phyloP scores from a whole-genome alignment of 2,888 invertebrate genomes.

The Pammene aurita region DNA sequence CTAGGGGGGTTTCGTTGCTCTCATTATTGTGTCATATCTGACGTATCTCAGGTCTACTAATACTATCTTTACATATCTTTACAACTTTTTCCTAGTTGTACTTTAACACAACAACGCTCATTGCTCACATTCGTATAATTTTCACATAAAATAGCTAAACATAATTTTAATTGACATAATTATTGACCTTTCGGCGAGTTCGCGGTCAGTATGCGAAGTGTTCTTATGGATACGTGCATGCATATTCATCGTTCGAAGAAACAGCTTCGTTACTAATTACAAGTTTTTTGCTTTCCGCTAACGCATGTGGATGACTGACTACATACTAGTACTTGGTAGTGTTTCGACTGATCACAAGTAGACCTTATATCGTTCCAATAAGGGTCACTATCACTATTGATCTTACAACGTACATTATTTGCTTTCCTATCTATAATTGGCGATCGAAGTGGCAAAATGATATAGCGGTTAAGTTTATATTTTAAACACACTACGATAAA shows the following conservation, averaged over 20 bases:
- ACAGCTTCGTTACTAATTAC: constrained; percentile 6
- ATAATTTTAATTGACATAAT: constrained; percentile 65
- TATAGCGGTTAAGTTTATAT: too few species aligned
- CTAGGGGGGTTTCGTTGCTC: too few species aligned
- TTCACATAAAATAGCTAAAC: constrained; percentile 30
- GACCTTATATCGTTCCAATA: too few species aligned
- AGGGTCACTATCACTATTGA: too few species aligned
- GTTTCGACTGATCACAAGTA: too few species aligned
- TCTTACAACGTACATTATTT: background rate
- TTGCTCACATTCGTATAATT: constrained; percentile 24
- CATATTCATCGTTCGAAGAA: constrained; percentile 33
- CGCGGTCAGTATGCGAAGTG: constrained; percentile 3
- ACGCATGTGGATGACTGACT: constrained; percentile 7
- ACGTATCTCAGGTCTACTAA: too few species aligned
- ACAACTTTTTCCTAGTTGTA: constrained; percentile 13
- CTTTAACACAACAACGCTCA: constrained; percentile 5
- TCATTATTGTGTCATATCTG: too few species aligned
- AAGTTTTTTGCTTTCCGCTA: constrained; percentile 17
- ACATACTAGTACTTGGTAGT: background rate
- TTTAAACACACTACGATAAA: too few species aligned
- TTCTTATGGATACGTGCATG: constrained; percentile 1
- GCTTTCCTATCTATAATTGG: background rate
- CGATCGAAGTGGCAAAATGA: background rate
- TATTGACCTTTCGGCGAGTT: constrained; percentile 46
- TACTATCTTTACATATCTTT: constrained; percentile 6